Conservation (phyloP, 2,888 invertebrate genomes). For the Julus scanicus region DNA sequence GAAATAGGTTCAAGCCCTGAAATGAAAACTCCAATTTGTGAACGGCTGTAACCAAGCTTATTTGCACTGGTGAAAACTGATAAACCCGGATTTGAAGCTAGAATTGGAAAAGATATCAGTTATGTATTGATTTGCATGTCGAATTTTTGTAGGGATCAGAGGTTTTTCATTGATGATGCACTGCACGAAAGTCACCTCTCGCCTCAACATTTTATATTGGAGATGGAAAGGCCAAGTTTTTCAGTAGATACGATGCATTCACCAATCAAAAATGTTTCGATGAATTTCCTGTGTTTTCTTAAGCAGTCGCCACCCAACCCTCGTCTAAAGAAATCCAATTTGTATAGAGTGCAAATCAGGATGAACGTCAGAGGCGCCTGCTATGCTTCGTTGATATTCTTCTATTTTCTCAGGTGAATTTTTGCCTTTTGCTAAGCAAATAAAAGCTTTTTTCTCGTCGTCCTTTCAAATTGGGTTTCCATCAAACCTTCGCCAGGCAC, state of each 20-base stretch:
- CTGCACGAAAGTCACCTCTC: background rate
- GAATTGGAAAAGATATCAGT: background rate
- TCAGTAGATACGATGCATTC: background rate
- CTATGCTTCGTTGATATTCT: background rate
- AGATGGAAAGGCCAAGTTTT: background rate
- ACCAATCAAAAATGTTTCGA: background rate
- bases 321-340: slow-evolving; percentile 32
- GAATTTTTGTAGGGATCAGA: background rate
- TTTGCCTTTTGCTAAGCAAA: slow-evolving; percentile 27
- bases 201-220: background rate
- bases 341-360: slow-evolving; percentile 24
- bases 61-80: background rate
- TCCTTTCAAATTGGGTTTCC: slow-evolving; percentile 40
- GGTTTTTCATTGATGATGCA: background rate
- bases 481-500: background rate
- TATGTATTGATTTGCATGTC: background rate
- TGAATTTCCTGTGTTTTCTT: slow-evolving; percentile 43
- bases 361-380: background rate
- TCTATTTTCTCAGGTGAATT: background rate
- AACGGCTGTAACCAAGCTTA: too few species aligned
- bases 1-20: background rate
- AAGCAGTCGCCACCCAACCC: background rate
- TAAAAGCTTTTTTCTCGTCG: background rate
- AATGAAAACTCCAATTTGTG: background rate
- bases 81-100: background rate